Evolutionary conservation across 30 jellyfish, hydroid and myxozoan species (phyloP).

Genomic region (Turritopsis rubra): DNA sequence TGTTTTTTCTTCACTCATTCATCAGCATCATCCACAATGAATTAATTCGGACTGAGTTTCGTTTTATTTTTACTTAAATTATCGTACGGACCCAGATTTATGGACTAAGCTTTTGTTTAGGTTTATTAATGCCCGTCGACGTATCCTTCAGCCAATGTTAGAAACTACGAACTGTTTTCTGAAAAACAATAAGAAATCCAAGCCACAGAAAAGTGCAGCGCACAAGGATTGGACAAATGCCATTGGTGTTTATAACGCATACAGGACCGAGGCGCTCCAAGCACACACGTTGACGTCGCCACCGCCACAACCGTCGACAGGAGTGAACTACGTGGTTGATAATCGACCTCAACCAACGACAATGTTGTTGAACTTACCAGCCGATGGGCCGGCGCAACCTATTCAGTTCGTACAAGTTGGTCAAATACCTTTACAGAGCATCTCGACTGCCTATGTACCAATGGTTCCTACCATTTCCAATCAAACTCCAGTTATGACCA

Average conservation of each 20-base stretch:
- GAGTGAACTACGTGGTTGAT: neutral
- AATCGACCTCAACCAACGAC: conserved; percentile 21
- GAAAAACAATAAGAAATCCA: conserved; percentile 67
- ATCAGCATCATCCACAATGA: no score
- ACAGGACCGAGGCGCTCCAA: conserved; percentile 34
- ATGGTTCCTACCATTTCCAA: neutral
- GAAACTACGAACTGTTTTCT: conserved; percentile 66
- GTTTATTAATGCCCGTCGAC: conserved; percentile 92
- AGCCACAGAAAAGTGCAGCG: conserved; percentile 90
- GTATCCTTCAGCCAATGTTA: conserved; percentile 95
- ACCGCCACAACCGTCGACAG: neutral
- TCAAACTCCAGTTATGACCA: conserved; percentile 16
- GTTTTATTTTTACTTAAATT: no score
- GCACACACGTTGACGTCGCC: conserved; percentile 6
- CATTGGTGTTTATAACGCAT: conserved; percentile 79
- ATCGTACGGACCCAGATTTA: no score
- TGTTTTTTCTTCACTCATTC: no score
- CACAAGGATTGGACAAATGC: conserved; percentile 96
- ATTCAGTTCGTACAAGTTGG: conserved; percentile 16
- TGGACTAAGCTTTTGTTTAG: no score
- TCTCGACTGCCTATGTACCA: neutral
- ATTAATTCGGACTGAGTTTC: no score
- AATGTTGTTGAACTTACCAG: conserved; percentile 19
- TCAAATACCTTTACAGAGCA: conserved; percentile 6
- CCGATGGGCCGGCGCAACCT: conserved; percentile 14